Evolutionary conservation across 2,888 invertebrate species (phyloP).

Genomic region (Nesidiocoris tenuis): DNA sequence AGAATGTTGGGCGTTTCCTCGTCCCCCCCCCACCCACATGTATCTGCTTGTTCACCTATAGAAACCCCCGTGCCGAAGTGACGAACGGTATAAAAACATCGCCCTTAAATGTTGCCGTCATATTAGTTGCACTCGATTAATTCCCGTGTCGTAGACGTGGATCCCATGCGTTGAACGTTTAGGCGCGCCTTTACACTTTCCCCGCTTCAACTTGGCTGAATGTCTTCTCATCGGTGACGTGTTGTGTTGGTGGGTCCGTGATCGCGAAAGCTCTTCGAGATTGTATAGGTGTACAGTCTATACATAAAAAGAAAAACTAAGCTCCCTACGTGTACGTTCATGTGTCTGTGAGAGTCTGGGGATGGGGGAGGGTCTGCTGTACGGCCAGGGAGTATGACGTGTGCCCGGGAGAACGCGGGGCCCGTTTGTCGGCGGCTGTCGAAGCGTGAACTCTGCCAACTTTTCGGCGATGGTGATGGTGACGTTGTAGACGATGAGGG

Average conservation of each 20-base stretch:
- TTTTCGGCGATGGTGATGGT: background rate
- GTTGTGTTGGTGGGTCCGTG: background rate
- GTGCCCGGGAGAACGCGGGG: background rate
- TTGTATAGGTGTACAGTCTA: no score
- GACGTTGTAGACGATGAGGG: background rate
- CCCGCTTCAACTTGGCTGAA: background rate
- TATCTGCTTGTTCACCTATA: no score
- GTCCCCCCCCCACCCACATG: no score
- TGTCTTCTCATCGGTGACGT: background rate
- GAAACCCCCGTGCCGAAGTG: no score
- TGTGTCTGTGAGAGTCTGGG: background rate
- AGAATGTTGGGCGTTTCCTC: no score
- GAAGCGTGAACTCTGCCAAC: slow-evolving; percentile 7
- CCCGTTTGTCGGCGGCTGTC: slow-evolving; percentile 13
- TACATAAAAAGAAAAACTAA: no score
- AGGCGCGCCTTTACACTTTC: background rate
- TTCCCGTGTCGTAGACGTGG: background rate
- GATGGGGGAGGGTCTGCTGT: background rate
- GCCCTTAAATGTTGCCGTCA: background rate
- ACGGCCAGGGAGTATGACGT: background rate
- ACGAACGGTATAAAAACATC: background rate
- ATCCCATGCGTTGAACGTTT: background rate
- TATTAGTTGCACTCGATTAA: background rate
- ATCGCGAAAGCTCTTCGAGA: background rate
- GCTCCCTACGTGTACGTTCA: background rate